Percentiles rank a stretch among this genome's conserved stretches.
These are phyloP conservation scores for Apamea crenata DNA, from an alignment of 2,888 invertebrate genomes.

Conservation along the genomic window DNA sequence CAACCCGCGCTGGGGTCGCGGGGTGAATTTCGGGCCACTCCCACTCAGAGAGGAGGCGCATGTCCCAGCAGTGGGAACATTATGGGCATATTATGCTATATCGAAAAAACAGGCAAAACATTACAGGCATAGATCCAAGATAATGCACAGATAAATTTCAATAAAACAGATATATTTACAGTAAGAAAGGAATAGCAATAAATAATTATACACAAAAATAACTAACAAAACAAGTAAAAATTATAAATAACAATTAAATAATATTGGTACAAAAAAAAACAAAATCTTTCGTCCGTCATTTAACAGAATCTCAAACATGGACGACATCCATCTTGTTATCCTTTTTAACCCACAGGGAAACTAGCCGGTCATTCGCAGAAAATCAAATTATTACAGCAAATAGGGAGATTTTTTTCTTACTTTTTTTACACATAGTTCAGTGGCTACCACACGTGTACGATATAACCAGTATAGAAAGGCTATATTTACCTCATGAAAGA, in stretches of 20 bases:
- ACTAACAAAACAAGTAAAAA: neutral
- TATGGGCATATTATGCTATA: too few species aligned
- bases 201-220: neutral
- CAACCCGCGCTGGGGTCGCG: too few species aligned
- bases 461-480: neutral
- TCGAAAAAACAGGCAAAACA: neutral
- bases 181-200: neutral
- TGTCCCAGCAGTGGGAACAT: too few species aligned
- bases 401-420: neutral
- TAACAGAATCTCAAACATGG: neutral
- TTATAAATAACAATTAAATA: neutral
- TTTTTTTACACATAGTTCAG: neutral
- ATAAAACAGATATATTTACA: neutral
- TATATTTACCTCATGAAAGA: slow-evolving; percentile 29
- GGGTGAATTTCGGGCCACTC: too few species aligned
- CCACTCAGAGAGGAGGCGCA: too few species aligned
- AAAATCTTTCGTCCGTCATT: neutral
- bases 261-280: neutral
- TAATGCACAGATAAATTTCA: neutral
- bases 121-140: neutral
- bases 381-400: neutral
- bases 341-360: too few species aligned
- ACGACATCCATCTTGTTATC: neutral
- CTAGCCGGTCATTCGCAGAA: neutral
- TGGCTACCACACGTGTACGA: neutral